Evolutionary conservation across 1,140 invertebrate species (phyloP).

Genomic region (Trichogramma pretiosum): DNA sequence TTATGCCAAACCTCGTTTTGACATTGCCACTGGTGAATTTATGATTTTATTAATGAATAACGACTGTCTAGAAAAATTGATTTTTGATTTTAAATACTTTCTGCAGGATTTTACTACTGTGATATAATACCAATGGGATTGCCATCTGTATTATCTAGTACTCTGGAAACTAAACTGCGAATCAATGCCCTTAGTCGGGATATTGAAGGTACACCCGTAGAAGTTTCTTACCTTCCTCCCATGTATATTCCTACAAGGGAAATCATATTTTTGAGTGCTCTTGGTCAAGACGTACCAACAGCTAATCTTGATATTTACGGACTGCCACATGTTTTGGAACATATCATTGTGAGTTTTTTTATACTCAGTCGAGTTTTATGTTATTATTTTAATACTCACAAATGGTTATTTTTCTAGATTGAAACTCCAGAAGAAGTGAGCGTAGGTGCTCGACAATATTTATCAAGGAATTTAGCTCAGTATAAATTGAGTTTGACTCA

Average conservation of each 20-base stretch:
- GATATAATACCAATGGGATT: constrained; percentile 40
- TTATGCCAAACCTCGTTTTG: constrained; percentile 40
- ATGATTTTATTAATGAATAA: constrained; percentile 1
- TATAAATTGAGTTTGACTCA: constrained; percentile 36
- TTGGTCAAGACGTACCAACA: constrained; percentile 25
- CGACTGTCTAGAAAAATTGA: neutral
- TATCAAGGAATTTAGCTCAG: constrained; percentile 28
- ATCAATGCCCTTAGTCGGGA: constrained; percentile 39
- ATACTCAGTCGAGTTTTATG: constrained; percentile 1
- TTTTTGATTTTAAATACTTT: constrained; percentile 2
- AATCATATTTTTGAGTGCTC: constrained; percentile 32
- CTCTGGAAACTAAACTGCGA: constrained; percentile 31
- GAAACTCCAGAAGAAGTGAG: constrained; percentile 37
- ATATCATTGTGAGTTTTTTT: constrained; percentile 30
- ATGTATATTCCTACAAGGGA: constrained; percentile 36
- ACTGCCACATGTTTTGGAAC: constrained; percentile 33
- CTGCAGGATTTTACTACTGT: constrained; percentile 41
- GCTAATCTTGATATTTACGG: constrained; percentile 37
- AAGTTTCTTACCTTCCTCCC: constrained; percentile 38
- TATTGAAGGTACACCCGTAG: constrained; percentile 34
- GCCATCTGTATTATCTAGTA: constrained; percentile 34
- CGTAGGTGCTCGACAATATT: constrained; percentile 25
- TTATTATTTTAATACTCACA: constrained; percentile 2
- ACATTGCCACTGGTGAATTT: constrained; percentile 40
- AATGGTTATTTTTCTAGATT: constrained; percentile 24